These are phyloP conservation scores for Raja brachyura DNA, from an alignment of 2,113 vertebrate genomes.

Conservation along the genomic window DNA sequence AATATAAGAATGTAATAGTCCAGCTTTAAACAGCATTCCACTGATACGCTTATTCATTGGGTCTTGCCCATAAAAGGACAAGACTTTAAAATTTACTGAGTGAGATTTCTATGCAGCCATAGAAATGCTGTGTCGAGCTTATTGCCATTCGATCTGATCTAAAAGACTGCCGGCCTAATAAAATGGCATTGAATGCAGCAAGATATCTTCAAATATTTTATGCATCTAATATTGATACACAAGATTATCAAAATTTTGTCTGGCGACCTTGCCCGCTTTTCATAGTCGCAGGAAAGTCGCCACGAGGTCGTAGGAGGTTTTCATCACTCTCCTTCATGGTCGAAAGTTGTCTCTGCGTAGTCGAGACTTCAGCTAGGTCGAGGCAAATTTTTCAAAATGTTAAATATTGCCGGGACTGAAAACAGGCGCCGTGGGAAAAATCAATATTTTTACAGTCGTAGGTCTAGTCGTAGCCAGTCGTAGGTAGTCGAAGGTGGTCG, in stretches of 20 bases:
- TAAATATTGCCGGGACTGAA: too few relatives aligned
- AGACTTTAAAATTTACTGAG: neutral
- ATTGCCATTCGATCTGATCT: neutral
- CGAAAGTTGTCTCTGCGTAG: too few relatives aligned
- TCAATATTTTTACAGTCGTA: too few relatives aligned
- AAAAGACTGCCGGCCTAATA: neutral
- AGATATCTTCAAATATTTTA: neutral
- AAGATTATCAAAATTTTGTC: neutral
- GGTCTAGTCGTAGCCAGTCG: too few relatives aligned
- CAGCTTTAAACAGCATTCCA: neutral
- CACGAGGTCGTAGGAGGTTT: too few relatives aligned
- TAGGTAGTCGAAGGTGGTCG: too few relatives aligned
- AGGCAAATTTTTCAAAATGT: too few relatives aligned
- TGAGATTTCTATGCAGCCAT: neutral
- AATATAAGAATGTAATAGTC: neutral
- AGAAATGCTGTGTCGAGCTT: neutral
- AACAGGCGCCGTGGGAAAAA: too few relatives aligned
- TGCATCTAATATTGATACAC: neutral
- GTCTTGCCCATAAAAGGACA: conserved; percentile 16
- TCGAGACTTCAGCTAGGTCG: too few relatives aligned
- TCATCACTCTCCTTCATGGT: too few relatives aligned
- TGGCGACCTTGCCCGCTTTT: too few relatives aligned
- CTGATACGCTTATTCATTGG: neutral
- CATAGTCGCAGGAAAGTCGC: too few relatives aligned
- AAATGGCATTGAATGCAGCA: neutral